phyloP scores from a whole-genome alignment of 2,888 invertebrate species.

The Meloe dianella region DNA sequence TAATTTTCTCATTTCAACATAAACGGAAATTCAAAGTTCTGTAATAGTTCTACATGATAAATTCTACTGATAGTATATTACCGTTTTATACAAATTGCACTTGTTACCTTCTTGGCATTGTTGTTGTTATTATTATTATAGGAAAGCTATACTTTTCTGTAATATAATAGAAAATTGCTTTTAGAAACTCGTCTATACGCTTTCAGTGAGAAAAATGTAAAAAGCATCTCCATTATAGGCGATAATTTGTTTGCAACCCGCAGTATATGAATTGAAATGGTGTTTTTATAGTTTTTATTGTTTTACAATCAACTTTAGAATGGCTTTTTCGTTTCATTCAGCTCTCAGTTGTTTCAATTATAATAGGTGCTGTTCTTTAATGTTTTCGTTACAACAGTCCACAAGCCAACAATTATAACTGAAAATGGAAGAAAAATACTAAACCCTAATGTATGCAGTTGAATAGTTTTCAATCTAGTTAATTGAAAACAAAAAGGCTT shows the following conservation, averaged over 20 bases:
- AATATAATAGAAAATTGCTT: not conserved
- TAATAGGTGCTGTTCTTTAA: not conserved
- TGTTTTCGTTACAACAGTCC: not conserved
- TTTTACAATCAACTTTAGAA: not conserved
- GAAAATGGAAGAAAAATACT: not conserved
- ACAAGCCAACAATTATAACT: not conserved
- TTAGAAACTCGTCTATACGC: not conserved
- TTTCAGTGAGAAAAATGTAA: not conserved
- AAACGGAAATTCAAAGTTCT: slow-evolving; percentile 3
- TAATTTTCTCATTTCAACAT: not conserved
- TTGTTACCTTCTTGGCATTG: too few species aligned
- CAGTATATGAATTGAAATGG: not conserved
- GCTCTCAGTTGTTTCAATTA: not conserved
- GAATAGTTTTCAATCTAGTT: too few species aligned
- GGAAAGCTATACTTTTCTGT: not conserved
- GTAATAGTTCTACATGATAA: not conserved
- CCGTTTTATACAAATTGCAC: not conserved
- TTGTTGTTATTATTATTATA: not conserved
- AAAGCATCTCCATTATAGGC: not conserved
- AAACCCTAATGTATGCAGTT: too few species aligned
- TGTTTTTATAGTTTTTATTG: not conserved
- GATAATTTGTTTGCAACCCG: not conserved
- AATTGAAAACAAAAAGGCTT: too few species aligned
- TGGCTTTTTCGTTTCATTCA: not conserved
- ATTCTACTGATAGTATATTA: not conserved